Base-by-base conservation (phyloP, 23 tunicate genomes). In the Styela plicata region DNA sequence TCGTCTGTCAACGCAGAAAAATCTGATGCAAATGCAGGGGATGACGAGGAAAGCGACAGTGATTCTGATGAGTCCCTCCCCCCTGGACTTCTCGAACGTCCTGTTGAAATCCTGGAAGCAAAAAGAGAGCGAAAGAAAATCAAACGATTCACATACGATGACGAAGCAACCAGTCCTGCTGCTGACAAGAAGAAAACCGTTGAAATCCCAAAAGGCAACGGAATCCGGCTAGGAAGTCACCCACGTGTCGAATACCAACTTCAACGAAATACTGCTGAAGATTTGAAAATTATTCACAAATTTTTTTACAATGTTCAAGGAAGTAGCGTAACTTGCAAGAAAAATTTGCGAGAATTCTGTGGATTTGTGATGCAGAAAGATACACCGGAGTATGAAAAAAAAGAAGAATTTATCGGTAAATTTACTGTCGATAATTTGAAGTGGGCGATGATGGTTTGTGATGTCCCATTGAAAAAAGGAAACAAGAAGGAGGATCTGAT, bases 381-480 rank as follows among this genome's bases (percentile, higher is more conserved):
- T 27, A 68, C 88, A 1, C 87, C 85, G 0, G 90, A 91, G 70
- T 91, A 70, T 70, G 90, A 91, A 64, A 91, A 91, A 63, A 91
- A 91, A 73, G 97, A 91, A 83, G 97, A 91, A 2, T 85, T 83
- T 64, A 27, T 91, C 21, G 97, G 97, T 17, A 86, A 90, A 63
- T 91, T 91, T 61, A 91, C 97, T 10, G 62, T 86, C 64, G 90
- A 83, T 70, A 91, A 91, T 73, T 66, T 91, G 32, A 91, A 91
- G 64, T 91, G 97, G 97, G 87, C 97, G 2, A 25, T 86, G 32
- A 79, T 70, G 29, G 97, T 91, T 16, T 83, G 86, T 31, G 97
- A 91, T 63, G 78, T 86, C 36, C 80, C 80, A 16, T 68, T 36
- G 36, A 32, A 18, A 16, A 65, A 34, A 31, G 79, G 71, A 31